These are phyloP conservation scores for Patella caerulea DNA, from an alignment of 2,888 invertebrate genomes.

Conservation along the genomic window DNA sequence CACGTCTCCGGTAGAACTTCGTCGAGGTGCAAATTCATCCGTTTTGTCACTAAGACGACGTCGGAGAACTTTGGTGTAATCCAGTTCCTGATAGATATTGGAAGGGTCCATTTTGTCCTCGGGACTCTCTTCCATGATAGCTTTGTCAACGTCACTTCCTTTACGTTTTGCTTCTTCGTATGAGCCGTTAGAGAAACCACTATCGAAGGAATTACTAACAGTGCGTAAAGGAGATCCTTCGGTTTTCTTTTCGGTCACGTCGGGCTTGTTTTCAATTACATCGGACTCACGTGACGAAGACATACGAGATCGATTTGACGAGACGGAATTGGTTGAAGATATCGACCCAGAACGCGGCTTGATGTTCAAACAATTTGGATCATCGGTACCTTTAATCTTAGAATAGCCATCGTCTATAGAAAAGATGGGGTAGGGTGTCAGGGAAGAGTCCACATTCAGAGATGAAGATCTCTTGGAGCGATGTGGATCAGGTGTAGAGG, in stretches of 20 bases:
- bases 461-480: neutral
- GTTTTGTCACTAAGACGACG: neutral
- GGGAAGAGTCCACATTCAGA: neutral
- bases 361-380: neutral
- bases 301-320: neutral
- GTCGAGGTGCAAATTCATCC: slow-evolving; percentile 30
- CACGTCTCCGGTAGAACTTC: slow-evolving; percentile 13
- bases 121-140: slow-evolving; percentile 14
- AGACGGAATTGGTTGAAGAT: neutral
- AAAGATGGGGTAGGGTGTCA: neutral
- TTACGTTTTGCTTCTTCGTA: slow-evolving; percentile 30
- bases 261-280: neutral
- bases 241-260: neutral
- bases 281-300: neutral
- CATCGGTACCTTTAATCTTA: neutral
- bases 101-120: neutral
- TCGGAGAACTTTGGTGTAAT: slow-evolving; percentile 6
- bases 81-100: slow-evolving; percentile 22
- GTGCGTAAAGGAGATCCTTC: slow-evolving; percentile 20
- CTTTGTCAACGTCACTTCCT: slow-evolving; percentile 18
- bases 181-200: slow-evolving; percentile 50
- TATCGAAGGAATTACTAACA: slow-evolving; percentile 53
- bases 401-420: neutral
- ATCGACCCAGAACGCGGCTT: neutral
- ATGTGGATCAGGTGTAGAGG: neutral